phyloP scores from a whole-genome alignment of 1,140 invertebrate species.

The Arctopsyche grandis region DNA sequence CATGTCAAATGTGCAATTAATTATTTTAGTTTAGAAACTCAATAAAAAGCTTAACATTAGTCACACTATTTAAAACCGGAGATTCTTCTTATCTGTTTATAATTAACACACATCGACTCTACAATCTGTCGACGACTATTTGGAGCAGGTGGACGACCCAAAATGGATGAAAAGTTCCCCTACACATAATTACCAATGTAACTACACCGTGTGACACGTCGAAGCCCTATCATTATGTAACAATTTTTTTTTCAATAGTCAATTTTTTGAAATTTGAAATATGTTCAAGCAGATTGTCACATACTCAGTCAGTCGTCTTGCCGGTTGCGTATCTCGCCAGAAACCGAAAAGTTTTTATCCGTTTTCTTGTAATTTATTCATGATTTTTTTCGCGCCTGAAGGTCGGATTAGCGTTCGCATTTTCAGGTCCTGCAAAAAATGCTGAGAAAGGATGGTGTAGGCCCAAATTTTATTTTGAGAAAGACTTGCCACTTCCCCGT shows the following conservation, averaged over 20 bases:
- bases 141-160: neutral
- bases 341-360: constrained; percentile 11
- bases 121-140: too few species aligned
- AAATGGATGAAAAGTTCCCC: constrained; percentile 13
- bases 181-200: constrained; percentile 8
- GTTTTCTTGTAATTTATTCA: constrained; percentile 23
- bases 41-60: too few species aligned
- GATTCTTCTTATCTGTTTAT: too few species aligned
- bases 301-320: too few species aligned
- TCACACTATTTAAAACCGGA: too few species aligned
- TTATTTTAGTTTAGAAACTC: too few species aligned
- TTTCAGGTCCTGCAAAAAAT: constrained; percentile 2
- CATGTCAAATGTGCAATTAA: neutral
- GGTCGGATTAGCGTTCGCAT: constrained; percentile 19
- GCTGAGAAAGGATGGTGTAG: neutral
- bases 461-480: constrained; percentile 4
- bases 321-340: too few species aligned
- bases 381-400: constrained; percentile 21
- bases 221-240: neutral
- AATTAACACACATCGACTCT: too few species aligned
- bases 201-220: neutral
- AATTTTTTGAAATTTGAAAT: too few species aligned
- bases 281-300: too few species aligned
- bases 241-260: neutral
- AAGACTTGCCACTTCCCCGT: neutral